Base-by-base conservation (phyloP, 2,113 vertebrate genomes). In the Trematocara macrostoma region DNA sequence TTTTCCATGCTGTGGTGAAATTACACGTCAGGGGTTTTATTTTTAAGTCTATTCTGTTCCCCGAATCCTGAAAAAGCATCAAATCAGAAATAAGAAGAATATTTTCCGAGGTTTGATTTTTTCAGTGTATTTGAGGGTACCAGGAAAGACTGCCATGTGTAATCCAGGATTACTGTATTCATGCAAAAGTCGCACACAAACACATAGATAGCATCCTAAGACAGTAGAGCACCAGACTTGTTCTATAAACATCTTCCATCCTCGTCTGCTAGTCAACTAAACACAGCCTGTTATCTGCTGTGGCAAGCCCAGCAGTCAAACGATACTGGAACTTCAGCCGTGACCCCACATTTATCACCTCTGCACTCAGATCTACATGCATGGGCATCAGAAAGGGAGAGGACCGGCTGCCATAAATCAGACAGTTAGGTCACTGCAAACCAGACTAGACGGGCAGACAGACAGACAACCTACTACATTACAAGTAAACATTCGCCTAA, bases 311-410 rank as follows among this genome's bases (percentile, higher is more conserved):
- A 34, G 61, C 15, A 7, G 56, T 78, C 42, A 8, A 83, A 42
- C 2, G 82, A 91, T 57, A 88, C 81, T 3, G 71, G 83, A 89
- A 82, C 84, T 88, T 88, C 84, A 84, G 84, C 84, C 59, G 79
- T 91, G 88, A 83, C 82, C 84, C 69, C 82, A 38, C 87, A 94
- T 94, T 92, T 86, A 94, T 94, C 92, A 93, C 89, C 85, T 90
- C 87, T 23, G 76, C 69, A 56, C 61, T 83, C 81, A 82, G 61
- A 88, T 87, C 92, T 84, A 87, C 90, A 88, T 85, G 84, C 82
- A 18, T 53, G 3, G 59, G 42, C 81, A 81, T 86, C 61, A 90
- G 82, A 93, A 80, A 15, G 81, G 49, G 64, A 85, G 78, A 61
- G 55, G 86, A 84, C 55, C 53, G 61, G 47, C 55, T 82, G 82